phyloP scores from a whole-genome alignment of 2,888 invertebrate genomes.

The Drosophila suboccidentalis region DNA sequence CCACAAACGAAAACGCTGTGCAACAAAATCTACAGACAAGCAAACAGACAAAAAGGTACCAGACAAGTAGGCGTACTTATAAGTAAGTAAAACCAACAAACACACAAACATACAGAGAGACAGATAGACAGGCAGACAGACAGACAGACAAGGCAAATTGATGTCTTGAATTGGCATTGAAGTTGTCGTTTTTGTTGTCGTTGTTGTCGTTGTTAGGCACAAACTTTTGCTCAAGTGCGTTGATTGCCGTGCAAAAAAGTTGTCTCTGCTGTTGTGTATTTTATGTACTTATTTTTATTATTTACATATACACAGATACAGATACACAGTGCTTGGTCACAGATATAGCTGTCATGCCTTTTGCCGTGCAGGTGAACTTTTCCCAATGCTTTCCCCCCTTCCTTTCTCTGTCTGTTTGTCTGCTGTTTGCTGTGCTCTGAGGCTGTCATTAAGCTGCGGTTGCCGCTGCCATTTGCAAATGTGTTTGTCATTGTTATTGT shows the following conservation, averaged over 20 bases:
- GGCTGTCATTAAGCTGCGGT: constrained; percentile 78
- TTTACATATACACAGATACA: constrained; percentile 46
- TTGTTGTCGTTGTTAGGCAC: constrained; percentile 61
- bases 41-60: constrained; percentile 33
- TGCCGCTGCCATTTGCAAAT: constrained; percentile 79
- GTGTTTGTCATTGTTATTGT: constrained; percentile 71
- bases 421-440: constrained; percentile 39
- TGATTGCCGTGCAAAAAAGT: constrained; percentile 79
- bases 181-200: constrained; percentile 21
- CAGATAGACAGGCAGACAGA: constrained; percentile 11
- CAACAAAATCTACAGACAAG: constrained; percentile 57
- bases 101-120: constrained; percentile 8
- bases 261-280: constrained; percentile 34
- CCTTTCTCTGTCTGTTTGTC: constrained; percentile 7
- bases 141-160: constrained; percentile 52
- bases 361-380: constrained; percentile 72
- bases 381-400: constrained; percentile 33
- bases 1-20: constrained; percentile 62
- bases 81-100: constrained; percentile 29
- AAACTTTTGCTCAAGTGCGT: constrained; percentile 76
- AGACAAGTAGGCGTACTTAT: constrained; percentile 24
- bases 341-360: constrained; percentile 63
- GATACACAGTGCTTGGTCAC: constrained; percentile 19
- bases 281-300: constrained; percentile 57
- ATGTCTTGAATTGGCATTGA: constrained; percentile 54